Evolutionary conservation across 2,888 invertebrate species (phyloP), one percentile per base, ranked within the genome.

Genomic region (Suillia variegata): DNA sequence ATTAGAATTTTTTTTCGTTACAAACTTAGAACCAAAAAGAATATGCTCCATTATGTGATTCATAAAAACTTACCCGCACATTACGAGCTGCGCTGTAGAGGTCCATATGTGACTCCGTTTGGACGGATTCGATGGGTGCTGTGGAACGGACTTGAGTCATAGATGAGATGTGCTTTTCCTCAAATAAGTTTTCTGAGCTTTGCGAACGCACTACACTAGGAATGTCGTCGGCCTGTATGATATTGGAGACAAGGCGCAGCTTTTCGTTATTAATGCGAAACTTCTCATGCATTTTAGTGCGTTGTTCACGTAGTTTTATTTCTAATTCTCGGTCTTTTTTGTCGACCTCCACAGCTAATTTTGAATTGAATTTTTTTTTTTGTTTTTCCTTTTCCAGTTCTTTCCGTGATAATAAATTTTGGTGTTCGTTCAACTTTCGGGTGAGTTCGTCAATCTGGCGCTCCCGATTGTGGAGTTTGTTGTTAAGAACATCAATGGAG

Each of bases 271-370:
- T 86, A 8, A 86, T 83, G 66, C 85, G 84, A 84, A 88, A 86
- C 68, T 72, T 74, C 71, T 85, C 84, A 68, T 84, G 83, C 61
- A 85, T 72, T 65, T 86, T 86, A 45, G 85, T 85, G 6, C 86
- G 82, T 68, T 88, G 87, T 64, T 85, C 84, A 12, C 85, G 83
- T 57, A 88, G 73, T 73, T 87, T 87, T 2, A 82, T 77, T 66
- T 89, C 87, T 17, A 91, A 83, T 78, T 93, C 91, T 51, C 88
- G 87, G 18, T 87, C 88, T 79, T 87, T 85, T 76, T 89, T 91
- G 66, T 92, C 92, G 61, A 89, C 89, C 77, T 92, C 90, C 1
- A 86, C 85, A 0, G 88, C 90, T 22, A 92, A 86, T 72, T 87
- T 87, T 10, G 86, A 82, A 62, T 85, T 85, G 65, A 85, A 86